Percentiles rank a stretch among this genome's conserved stretches.
Evolutionary conservation across 64 coral and sea anemone genomes (phyloP).

Genomic region (Dendronephthya gigantea): DNA sequence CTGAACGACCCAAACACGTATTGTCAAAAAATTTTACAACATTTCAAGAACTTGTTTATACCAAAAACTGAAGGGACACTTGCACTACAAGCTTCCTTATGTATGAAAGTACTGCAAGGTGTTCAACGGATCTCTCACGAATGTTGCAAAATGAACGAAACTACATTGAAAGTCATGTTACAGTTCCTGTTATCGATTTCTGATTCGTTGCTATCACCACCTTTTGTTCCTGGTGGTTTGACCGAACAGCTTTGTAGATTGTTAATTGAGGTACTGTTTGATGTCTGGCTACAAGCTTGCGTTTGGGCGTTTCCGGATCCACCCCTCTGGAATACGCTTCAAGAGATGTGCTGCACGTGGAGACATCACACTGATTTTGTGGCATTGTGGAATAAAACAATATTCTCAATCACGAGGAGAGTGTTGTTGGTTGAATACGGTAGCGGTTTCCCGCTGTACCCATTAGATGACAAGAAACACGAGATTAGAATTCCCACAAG

Average conservation of each 20-base stretch:
- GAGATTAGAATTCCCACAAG: constrained; percentile 64
- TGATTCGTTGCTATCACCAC: constrained; percentile 72
- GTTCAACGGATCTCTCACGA: constrained; percentile 49
- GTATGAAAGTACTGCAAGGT: constrained; percentile 66
- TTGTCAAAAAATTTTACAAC: constrained; percentile 68
- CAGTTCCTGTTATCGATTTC: constrained; percentile 66
- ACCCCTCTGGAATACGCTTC: constrained; percentile 85
- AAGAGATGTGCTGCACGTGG: constrained; percentile 86
- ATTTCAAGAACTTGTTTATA: constrained; percentile 83
- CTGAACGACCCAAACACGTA: constrained; percentile 69
- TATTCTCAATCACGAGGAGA: constrained; percentile 62
- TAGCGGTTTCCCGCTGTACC: constrained; percentile 47
- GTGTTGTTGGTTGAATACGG: constrained; percentile 83
- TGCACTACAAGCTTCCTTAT: constrained; percentile 87
- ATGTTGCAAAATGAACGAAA: constrained; percentile 35
- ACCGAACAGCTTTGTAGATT: constrained; percentile 72
- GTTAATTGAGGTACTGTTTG: constrained; percentile 68
- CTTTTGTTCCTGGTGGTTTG: constrained; percentile 62
- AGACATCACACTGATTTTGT: constrained; percentile 79
- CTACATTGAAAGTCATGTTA: constrained; percentile 73
- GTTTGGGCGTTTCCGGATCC: constrained; percentile 70
- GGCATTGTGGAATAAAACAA: constrained; percentile 77
- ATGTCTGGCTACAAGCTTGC: constrained; percentile 89
- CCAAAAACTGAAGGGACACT: constrained; percentile 57
- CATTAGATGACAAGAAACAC: constrained; percentile 49